Base-by-base conservation (phyloP, 2,888 invertebrate genomes). In the Dioctria linearis region DNA sequence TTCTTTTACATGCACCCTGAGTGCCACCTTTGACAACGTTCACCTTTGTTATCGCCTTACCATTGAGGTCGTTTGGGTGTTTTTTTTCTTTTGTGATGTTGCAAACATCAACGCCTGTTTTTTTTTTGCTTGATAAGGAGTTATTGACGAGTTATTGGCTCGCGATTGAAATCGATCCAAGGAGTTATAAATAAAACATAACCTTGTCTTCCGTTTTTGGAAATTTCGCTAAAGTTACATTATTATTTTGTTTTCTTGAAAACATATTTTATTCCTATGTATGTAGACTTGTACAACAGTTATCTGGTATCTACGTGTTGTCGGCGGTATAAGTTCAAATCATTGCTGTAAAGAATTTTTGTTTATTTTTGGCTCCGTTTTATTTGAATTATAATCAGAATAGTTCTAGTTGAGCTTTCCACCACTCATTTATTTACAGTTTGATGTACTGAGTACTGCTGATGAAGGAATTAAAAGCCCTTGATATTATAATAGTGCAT, bases 111-210 rank as follows among this genome's bases (percentile, higher is more conserved):
- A 73, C 73, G 73, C 57, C 73, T 73, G 57, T 39, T 51, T 73
- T 57, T 57, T 59, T 73, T 51, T 40, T 54, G 71, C 73, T 25
- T 73, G 73, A 73, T 73, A 73, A 73, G 73, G 59, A 57, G 57
- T 73, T 73, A 73, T 73, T 73, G 73, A 57, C 25, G 59, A 57
- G 57, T 73, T 73, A 73, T 73, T 73, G 73, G 73, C 25, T 73
- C 73, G 59, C 69, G 59, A 73, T 73, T 73, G 40, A 25, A 73
- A 73, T 73, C 73, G 73, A 73, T 73, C 73, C 57, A 57, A 25
- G 40, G 42, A 42, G 73, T 73, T 73, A 73, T 73, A 73, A 73
- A 73, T 73, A 73, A 73, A 73, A 73, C 59, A 43, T 57, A 57
- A 73, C 51, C 57, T 73, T 57, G 61, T 61, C 73, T 57, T 73